Evolutionary conservation across 2,113 vertebrate genomes (phyloP).

Genomic region (Rhodinocichla rosea): DNA sequence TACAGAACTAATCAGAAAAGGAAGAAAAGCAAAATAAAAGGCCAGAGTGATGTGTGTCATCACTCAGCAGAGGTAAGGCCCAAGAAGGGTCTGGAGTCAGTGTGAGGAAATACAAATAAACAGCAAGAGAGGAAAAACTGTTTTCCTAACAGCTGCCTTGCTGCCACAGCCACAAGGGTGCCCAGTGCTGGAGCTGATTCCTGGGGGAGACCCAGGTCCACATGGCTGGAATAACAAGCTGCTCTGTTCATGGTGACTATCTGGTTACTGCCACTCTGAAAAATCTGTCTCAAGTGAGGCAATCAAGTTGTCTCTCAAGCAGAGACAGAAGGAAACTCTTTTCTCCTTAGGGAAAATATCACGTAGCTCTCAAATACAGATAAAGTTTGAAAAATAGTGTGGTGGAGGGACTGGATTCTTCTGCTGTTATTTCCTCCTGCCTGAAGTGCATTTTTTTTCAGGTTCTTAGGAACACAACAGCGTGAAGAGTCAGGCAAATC

Average conservation of each 20-base stretch:
- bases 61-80: background rate
- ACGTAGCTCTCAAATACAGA: background rate
- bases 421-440: background rate
- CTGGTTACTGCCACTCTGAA: constrained; percentile 22
- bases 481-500: background rate
- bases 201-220: background rate
- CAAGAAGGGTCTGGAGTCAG: background rate
- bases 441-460: background rate
- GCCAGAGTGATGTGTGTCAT: background rate
- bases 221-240: constrained; percentile 1
- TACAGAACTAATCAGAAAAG: background rate
- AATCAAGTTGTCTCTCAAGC: constrained; percentile 56
- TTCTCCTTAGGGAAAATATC: constrained; percentile 45
- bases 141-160: background rate
- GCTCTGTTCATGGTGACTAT: background rate
- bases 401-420: background rate
- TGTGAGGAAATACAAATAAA: background rate
- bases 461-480: background rate
- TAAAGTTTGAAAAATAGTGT: constrained; percentile 23
- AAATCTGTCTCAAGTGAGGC: constrained; percentile 45
- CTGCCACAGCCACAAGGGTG: background rate
- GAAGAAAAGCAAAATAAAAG: background rate
- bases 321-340: constrained; percentile 17
- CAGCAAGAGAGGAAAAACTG: background rate
- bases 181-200: background rate